Conservation (phyloP, 2,888 invertebrate genomes). For the Aphelenchoides bicaudatus region DNA sequence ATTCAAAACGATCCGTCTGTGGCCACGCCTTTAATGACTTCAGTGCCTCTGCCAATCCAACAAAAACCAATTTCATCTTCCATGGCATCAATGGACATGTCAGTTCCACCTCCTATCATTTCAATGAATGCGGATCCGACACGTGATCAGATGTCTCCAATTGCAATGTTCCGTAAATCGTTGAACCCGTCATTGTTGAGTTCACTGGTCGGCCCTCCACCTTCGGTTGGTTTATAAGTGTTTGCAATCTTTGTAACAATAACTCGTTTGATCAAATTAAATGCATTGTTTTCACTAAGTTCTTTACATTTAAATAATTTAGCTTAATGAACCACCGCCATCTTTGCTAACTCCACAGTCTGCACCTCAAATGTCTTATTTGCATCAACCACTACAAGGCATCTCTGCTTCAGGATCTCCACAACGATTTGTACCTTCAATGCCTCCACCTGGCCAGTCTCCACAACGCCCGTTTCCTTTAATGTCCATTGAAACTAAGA, state of each 20-base stretch:
- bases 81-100: conserved; percentile 1
- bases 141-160: not conserved
- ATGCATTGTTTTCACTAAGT: not conserved
- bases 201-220: not conserved
- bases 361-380: not conserved
- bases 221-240: not conserved
- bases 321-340: not conserved
- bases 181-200: not conserved
- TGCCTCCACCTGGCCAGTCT: not conserved
- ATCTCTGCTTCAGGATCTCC: not conserved
- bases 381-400: not conserved
- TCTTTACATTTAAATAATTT: no score
- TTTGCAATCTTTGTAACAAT: no score
- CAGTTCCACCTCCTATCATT: conserved; percentile 7
- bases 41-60: no score
- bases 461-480: not conserved
- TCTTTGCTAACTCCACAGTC: not conserved
- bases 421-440: not conserved
- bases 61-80: not conserved
- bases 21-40: no score
- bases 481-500: conserved; percentile 18
- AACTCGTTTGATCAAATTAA: conserved; percentile 7
- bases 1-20: no score
- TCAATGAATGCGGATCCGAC: no score
- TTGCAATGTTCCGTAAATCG: not conserved